Evolutionary conservation across 2,797 vertebrate species (phyloP).

Genomic region (Amphiprion clarkii): DNA sequence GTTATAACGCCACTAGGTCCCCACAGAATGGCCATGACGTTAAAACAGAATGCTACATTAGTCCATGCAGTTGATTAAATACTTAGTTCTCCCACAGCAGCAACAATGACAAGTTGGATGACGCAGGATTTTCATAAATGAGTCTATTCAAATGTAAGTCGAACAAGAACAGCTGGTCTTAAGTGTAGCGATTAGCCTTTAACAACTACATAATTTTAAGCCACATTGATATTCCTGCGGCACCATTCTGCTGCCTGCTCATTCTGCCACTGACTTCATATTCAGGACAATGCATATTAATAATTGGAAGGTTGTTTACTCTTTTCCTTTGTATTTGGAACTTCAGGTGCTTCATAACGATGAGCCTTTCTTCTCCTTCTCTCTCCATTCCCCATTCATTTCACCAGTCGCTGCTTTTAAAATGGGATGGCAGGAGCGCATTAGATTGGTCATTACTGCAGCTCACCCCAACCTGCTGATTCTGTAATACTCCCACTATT

Average conservation of each 20-base stretch:
- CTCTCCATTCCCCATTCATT: neutral
- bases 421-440: neutral
- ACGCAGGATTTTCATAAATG: too few relatives aligned
- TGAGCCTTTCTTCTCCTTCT: neutral
- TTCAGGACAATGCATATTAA: too few relatives aligned
- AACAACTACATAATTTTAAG: neutral
- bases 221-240: neutral
- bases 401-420: neutral
- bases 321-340: neutral
- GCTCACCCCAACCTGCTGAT: constrained; percentile 1
- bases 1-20: too few relatives aligned
- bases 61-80: too few relatives aligned
- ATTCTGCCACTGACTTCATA: neutral
- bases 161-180: too few relatives aligned
- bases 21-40: too few relatives aligned
- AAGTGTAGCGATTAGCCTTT: neutral
- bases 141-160: too few relatives aligned
- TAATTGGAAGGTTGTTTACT: neutral
- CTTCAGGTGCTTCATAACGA: neutral
- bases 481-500: neutral
- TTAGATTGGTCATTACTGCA: constrained; percentile 3
- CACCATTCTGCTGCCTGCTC: neutral
- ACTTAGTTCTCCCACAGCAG: neutral
- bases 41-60: too few relatives aligned
- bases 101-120: too few relatives aligned